Conservation (phyloP, 2,797 vertebrate species). For the Urophycis tenuis region DNA sequence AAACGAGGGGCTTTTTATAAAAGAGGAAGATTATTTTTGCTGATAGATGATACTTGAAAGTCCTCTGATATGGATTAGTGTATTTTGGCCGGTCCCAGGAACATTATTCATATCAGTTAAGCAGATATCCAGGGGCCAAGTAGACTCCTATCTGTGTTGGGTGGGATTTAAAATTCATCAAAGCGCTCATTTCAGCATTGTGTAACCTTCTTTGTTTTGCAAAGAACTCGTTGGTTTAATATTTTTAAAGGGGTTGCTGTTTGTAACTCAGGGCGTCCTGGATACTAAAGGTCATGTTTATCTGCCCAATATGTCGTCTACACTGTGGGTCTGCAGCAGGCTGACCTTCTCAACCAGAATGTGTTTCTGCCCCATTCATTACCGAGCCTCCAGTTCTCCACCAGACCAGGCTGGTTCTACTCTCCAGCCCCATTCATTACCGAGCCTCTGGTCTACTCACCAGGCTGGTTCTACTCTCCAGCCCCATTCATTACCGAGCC, state of each 20-base stretch:
- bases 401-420: too few relatives aligned
- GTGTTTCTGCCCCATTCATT: slow-evolving; percentile 42
- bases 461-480: slow-evolving; percentile 54
- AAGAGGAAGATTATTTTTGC: slow-evolving; percentile 66
- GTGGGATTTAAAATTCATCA: slow-evolving; percentile 56
- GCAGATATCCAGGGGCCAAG: slow-evolving; percentile 54
- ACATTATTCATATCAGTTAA: slow-evolving; percentile 68
- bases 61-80: slow-evolving; percentile 66
- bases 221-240: slow-evolving; percentile 33
- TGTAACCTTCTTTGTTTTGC: slow-evolving; percentile 42
- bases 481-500: slow-evolving; percentile 58
- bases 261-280: slow-evolving; percentile 28
- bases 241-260: slow-evolving; percentile 41
- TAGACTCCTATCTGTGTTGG: slow-evolving; percentile 16
- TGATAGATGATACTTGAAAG: slow-evolving; percentile 72
- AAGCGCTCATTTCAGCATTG: slow-evolving; percentile 57
- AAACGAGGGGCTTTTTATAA: slow-evolving; percentile 53
- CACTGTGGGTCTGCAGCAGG: slow-evolving; percentile 22
- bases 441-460: slow-evolving; percentile 49
- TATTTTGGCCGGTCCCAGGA: slow-evolving; percentile 66
- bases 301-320: slow-evolving; percentile 21
- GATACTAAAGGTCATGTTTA: slow-evolving; percentile 17
- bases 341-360: slow-evolving; percentile 57
- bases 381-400: too few relatives aligned
- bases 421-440: too few relatives aligned